phyloP scores from a whole-genome alignment of 2,113 vertebrate genomes.

The Pluvianellus socialis region DNA sequence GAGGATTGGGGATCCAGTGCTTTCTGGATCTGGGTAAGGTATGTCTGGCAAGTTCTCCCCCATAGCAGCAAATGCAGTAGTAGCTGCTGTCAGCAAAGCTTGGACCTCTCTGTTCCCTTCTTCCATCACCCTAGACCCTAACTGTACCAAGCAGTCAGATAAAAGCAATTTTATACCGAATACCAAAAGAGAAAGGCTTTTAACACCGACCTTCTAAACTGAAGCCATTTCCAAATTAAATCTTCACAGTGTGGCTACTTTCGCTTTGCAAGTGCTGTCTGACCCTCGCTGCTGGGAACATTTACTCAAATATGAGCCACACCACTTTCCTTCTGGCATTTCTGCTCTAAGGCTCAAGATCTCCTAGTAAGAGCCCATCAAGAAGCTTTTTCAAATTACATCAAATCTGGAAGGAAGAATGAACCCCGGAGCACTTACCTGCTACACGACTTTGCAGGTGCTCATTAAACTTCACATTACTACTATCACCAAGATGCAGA shows the following conservation, averaged over 20 bases:
- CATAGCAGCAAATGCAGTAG: not conserved
- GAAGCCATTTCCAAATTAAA: not conserved
- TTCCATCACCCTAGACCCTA: not conserved
- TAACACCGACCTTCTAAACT: not conserved
- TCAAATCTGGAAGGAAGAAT: not conserved
- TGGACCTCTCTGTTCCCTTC: not conserved
- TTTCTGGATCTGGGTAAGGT: not conserved
- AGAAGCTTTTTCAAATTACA: not conserved
- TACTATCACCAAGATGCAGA: not conserved
- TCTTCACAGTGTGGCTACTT: not conserved
- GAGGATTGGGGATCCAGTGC: not conserved
- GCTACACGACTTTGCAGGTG: constrained; percentile 28
- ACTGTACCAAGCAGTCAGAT: not conserved
- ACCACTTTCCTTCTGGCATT: not conserved
- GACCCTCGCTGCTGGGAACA: not conserved
- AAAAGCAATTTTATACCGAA: not conserved
- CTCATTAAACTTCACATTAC: constrained; percentile 48
- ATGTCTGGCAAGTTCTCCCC: not conserved
- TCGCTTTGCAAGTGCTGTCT: not conserved
- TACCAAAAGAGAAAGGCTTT: not conserved
- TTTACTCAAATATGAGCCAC: not conserved
- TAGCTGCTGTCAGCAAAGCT: not conserved
- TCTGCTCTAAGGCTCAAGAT: not conserved
- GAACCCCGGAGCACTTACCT: constrained; percentile 40
- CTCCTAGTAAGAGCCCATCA: not conserved